Base-by-base conservation (phyloP, 1,140 invertebrate species). In the Drosophila sproati region DNA sequence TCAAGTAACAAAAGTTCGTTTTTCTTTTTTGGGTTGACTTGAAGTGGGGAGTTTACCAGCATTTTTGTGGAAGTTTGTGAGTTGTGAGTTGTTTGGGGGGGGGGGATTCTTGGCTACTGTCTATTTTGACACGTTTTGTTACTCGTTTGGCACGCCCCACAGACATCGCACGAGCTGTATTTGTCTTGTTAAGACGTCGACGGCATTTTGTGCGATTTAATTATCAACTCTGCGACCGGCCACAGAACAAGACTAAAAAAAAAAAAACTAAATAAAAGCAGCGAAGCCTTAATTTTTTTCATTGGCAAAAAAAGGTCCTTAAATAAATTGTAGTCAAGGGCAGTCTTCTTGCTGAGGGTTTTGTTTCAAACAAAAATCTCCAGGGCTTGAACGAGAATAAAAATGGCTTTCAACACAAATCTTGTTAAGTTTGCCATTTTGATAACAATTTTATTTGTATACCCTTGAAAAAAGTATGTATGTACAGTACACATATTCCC, bases 171-270 rank as follows among this genome's bases (percentile, higher is more conserved):
- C 66, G 72, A 66, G 59, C 61, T 76, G 73, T 76, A 69, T 72
- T 76, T 76, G 54, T 66, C 73, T 76, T 76, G 68, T 71, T 75
- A 75, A 54, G 67, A 71, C 47, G 48, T 61, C 67, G 57, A 57
- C 43, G 68, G 73, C 60, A 37, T 64, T 75, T 71, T 75, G 51
- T 71, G 67, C 68, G 39, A 66, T 76, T 76, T 76, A 76, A 76
- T 76, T 76, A 76, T 76, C 60, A 66, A 76, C 68, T 76, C 50
- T 12, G 47, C 54, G 55, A 56, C 47, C 56, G 59, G 34, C 35
- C 59, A 47, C 39, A 74, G 29, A 63, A 52, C 10, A 37, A 35
- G 28, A 61, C 45, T 12, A 8, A 57, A 35, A 37, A 41, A 52
- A 43, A 4, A 32, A 5, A 7, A 39, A 60, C 10, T 2, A 37